Evolutionary conservation across 2,113 vertebrate genomes (phyloP), one percentile per base, ranked within the genome.

Genomic region (Sebastes fasciatus): DNA sequence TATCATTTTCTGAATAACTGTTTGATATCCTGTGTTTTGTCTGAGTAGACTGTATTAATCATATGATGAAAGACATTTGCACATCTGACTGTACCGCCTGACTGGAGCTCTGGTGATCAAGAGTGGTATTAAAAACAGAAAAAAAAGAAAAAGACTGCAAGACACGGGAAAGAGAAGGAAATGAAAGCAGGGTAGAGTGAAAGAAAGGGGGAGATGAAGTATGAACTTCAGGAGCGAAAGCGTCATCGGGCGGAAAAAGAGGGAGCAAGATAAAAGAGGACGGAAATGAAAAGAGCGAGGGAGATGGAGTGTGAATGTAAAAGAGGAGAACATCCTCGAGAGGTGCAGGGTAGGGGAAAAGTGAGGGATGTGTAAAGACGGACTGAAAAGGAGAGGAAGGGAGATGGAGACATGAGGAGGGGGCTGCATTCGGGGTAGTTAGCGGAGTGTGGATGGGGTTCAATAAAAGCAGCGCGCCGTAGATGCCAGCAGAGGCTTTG

Each of bases 281-380:
- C 70, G 80, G 75, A 88, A 87, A 91, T 90, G 51, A 90, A 78
- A 78, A 72, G 16, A 21, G 70, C 67, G n/a, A 45, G 55, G 52
- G 62, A 79, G 19, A 72, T 48, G 54, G 55, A 58, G 75, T 46
- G 49, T 72, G 74, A 81, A 82, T 85, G 85, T 51, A 57, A 72
- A 86, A 74, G 26, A 76, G 78, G 69, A 43, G 76, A 75, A 49
- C 12, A 61, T 69, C 21, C 55, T 1, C 26, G 67, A 67, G 73
- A 74, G 49, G 40, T 3, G 34, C 49, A 26, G 34, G 13, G 12
- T 57, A 1, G 58, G 52, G 34, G 51, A 45, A 84, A 54, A 67
- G 10, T 17, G 43, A 84, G 16, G 42, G 52, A 60, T 42, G n/a
- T 61, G 72, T 54, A 42, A 63, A 52, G 51, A 77, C 19, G 63